phyloP scores from a whole-genome alignment of 2,797 vertebrate genomes.

The Onychomys torridus region DNA sequence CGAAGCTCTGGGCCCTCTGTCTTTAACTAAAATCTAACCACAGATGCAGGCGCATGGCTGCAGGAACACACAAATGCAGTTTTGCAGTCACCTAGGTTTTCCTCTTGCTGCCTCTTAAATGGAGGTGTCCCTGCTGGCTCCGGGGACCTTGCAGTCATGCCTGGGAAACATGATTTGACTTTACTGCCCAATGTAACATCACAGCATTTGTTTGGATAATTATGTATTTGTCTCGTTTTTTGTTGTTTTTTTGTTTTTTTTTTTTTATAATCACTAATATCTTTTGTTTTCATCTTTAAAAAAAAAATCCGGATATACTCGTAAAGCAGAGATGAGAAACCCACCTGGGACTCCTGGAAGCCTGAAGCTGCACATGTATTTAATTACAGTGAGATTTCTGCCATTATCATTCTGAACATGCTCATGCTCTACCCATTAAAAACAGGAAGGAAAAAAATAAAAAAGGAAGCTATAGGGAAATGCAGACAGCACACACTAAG shows the following conservation, averaged over 20 bases:
- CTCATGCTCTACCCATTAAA: constrained; percentile 70
- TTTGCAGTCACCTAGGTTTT: constrained; percentile 30
- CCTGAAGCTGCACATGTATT: constrained; percentile 73
- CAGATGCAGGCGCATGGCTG: constrained; percentile 21
- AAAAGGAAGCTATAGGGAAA: constrained; percentile 76
- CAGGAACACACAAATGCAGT: constrained; percentile 25
- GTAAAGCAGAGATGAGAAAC: constrained; percentile 69
- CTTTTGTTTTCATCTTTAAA: constrained; percentile 75
- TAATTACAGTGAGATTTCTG: constrained; percentile 74
- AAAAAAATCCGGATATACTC: constrained; percentile 55
- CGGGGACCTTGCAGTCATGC: background rate
- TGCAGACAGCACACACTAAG: constrained; percentile 71
- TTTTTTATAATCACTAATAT: constrained; percentile 65
- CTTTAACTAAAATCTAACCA: constrained; percentile 52
- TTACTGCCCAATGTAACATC: constrained; percentile 55
- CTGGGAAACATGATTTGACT: constrained; percentile 63
- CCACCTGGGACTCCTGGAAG: constrained; percentile 70
- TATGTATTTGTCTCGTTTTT: constrained; percentile 60
- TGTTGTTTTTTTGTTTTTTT: too few species aligned
- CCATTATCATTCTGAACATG: constrained; percentile 79
- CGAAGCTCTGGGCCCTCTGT: background rate
- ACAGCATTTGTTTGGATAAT: constrained; percentile 49
- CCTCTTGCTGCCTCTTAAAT: constrained; percentile 44
- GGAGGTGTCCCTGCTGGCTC: constrained; percentile 43
- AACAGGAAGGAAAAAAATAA: constrained; percentile 50